Conservation (phyloP, 2,888 invertebrate genomes). For the Hipparchia sbordonii region DNA sequence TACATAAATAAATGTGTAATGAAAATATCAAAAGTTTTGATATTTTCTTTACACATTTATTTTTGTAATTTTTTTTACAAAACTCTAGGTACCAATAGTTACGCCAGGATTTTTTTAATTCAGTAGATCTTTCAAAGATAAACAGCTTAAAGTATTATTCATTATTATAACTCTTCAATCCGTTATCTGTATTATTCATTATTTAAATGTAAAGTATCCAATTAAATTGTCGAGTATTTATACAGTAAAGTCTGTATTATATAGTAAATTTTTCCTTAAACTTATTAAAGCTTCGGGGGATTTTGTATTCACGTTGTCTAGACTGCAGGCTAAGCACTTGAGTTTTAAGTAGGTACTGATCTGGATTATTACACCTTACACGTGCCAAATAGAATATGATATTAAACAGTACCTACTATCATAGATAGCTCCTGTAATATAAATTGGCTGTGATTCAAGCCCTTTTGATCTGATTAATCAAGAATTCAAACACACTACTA, state of each 20-base stretch:
- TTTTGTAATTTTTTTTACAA: no score
- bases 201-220: neutral
- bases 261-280: neutral
- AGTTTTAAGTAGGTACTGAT: neutral
- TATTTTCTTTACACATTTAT: no score
- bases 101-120: neutral
- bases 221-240: no score
- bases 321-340: neutral
- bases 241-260: neutral
- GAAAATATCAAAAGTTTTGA: no score
- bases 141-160: neutral
- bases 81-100: neutral
- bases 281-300: neutral
- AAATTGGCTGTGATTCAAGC: neutral
- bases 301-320: neutral
- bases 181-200: neutral
- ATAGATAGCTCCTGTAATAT: neutral
- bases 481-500: neutral
- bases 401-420: neutral
- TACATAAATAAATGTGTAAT: no score
- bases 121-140: conserved; percentile 1
- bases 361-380: neutral
- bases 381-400: neutral
- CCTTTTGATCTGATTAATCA: neutral
- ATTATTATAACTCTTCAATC: neutral